These are phyloP conservation scores for Pionites leucogaster DNA, from an alignment of 2,113 vertebrate species.

Conservation along the genomic window DNA sequence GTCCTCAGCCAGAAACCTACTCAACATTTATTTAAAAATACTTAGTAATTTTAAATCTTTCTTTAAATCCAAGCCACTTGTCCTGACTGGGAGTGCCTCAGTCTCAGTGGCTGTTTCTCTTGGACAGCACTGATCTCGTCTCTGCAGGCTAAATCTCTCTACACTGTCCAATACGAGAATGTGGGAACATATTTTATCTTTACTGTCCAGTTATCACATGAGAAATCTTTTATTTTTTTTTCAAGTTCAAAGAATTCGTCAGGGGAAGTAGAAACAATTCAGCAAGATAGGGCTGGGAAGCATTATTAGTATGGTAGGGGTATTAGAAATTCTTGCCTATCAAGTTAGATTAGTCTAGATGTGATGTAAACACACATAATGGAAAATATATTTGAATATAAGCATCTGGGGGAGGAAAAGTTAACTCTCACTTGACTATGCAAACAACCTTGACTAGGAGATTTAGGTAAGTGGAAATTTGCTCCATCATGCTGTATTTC, in stretches of 20 bases:
- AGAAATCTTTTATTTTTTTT: not conserved
- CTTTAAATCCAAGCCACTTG: not conserved
- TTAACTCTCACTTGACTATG: not conserved
- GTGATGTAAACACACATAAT: not conserved
- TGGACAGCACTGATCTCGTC: not conserved
- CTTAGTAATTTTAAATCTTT: not conserved
- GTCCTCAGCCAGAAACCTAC: not conserved
- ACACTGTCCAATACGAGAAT: not conserved
- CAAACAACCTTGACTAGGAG: not conserved
- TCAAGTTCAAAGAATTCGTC: not conserved
- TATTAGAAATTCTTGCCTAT: not conserved
- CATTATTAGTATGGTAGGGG: not conserved
- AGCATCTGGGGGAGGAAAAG: not conserved
- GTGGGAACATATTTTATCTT: not conserved
- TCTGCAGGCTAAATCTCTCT: not conserved
- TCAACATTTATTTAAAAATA: not conserved
- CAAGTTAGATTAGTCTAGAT: not conserved
- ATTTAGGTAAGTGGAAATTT: not conserved
- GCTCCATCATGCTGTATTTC: not conserved
- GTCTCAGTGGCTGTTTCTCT: not conserved
- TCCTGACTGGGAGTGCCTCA: not conserved
- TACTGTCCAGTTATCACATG: constrained; percentile 13
- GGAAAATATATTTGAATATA: not conserved
- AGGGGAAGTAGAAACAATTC: constrained; percentile 5
- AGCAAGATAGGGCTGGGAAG: not conserved